Percentiles rank a stretch among this genome's conserved stretches.
Conservation (phyloP, 2,888 invertebrate genomes). For the Cerceris rybyensis region DNA sequence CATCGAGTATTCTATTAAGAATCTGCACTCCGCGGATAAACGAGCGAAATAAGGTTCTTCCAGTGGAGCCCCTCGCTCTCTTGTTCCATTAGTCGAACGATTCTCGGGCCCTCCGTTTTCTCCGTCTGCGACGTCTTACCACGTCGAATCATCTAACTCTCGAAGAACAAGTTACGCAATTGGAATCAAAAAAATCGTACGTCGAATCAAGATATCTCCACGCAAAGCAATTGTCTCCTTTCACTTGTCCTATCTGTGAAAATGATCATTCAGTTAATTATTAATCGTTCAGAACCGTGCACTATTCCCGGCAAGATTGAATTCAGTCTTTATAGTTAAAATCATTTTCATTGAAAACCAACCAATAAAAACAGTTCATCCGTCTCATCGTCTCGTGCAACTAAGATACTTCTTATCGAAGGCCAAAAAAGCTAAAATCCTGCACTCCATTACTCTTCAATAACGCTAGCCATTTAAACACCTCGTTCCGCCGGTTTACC, state of each 20-base stretch:
- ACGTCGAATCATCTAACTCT: slow-evolving; percentile 16
- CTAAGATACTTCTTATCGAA: background rate
- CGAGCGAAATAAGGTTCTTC: slow-evolving; percentile 70
- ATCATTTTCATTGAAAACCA: no score
- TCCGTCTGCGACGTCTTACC: slow-evolving; percentile 25
- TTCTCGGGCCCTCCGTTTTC: slow-evolving; percentile 50
- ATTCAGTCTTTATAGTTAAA: no score
- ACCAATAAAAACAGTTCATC: no score
- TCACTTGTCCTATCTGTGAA: no score
- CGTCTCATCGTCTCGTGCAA: no score
- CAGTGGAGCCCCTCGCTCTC: slow-evolving; percentile 43
- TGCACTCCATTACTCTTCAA: background rate
- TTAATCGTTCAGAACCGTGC: no score
- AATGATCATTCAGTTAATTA: no score
- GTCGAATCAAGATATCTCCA: no score
- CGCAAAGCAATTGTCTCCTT: no score
- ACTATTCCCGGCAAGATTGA: no score
- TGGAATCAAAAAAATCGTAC: no score
- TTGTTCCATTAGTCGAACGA: slow-evolving; percentile 70
- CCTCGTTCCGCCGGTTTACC: background rate
- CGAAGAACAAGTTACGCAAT: no score
- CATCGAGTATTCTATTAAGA: slow-evolving; percentile 79
- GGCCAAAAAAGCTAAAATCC: background rate
- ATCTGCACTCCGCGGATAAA: slow-evolving; percentile 75
- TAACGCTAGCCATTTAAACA: background rate